These are phyloP conservation scores for Theocolax elegans DNA, from an alignment of 1,140 invertebrate genomes.

Conservation along the genomic window DNA sequence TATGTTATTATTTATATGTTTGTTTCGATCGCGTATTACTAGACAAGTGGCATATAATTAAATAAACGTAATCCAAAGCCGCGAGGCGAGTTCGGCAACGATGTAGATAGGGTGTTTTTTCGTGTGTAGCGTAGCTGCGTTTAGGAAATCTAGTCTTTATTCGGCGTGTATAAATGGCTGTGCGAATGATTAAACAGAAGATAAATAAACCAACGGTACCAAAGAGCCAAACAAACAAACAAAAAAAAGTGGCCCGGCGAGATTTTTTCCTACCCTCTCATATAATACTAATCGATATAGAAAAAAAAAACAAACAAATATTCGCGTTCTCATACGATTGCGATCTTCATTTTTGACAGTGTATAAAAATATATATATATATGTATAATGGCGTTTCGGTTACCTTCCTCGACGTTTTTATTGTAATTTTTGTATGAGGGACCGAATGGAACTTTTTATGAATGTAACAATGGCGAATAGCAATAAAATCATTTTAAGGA, in stretches of 20 bases:
- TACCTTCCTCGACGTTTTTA: too few relatives aligned
- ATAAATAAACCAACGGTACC: conserved; percentile 23
- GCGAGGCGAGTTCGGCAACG: conserved; percentile 34
- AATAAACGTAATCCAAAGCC: too few relatives aligned
- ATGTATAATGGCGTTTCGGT: too few relatives aligned
- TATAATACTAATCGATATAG: too few relatives aligned
- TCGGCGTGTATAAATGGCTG: conserved; percentile 48
- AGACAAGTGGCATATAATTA: too few relatives aligned
- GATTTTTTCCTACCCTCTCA: too few relatives aligned
- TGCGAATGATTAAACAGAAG: conserved; percentile 47
- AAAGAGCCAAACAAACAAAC: conserved; percentile 7
- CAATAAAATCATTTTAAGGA: conserved; percentile 39
- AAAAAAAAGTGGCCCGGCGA: neutral
- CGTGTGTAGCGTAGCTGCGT: conserved; percentile 64
- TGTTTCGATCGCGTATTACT: too few relatives aligned
- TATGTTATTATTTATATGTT: too few relatives aligned
- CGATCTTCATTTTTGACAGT: neutral
- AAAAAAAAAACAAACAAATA: conserved; percentile 10
- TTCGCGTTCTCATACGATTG: conserved; percentile 16
- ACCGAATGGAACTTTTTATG: conserved; percentile 38
- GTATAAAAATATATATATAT: conserved; percentile 9
- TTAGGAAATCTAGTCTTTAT: conserved; percentile 65
- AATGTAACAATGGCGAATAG: conserved; percentile 37
- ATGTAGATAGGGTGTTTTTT: conserved; percentile 68
- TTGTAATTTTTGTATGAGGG: conserved; percentile 32